Evolutionary conservation across 2,888 invertebrate species (phyloP), one percentile per base, ranked within the genome.

Genomic region (Arenicola marina): DNA sequence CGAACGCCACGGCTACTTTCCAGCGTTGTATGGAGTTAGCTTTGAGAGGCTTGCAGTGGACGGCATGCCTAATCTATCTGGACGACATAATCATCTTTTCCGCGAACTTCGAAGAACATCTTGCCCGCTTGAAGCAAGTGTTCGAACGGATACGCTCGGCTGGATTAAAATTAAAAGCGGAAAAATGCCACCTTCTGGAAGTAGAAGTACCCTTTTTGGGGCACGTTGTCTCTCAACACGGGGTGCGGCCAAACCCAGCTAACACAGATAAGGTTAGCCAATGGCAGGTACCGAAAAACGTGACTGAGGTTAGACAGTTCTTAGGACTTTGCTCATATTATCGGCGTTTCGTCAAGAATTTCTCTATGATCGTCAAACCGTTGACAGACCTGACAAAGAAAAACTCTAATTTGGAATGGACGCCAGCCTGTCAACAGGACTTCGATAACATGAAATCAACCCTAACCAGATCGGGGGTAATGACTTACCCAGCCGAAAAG

Each of bases 1-100:
- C n/a, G n/a, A n/a, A n/a, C n/a, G n/a, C n/a, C n/a, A n/a, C 57
- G 1, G 61, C 61, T 28, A 53, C 61, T 38, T 56, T 18, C 43
- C 38, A 56, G 26, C 56, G 43, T 15, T 24, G 18, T 7, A 56
- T 56, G 56, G 43, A 33, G 24, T 7, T 21, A 38, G 43, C 26
- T 7, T 38, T 56, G 24, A 4, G 7, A 26, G 56, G 43, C 4
- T 24, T 33, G 7, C 33, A 56, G 7, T 38, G 33, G 56, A 7
- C 18, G 26, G 29, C 31, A 7, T 53, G 26, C 26, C 53, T 53
- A 21, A 29, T 53, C 29, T 53, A 53, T 53, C 11, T 56, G 43
- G 56, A 56, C 38, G 56, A 56, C 24, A 7, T 56, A 11, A 38
- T 56, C 4, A 24, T 56, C 11, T 56, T 56, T 24, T 11, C 15